phyloP scores from a whole-genome alignment of 2,797 vertebrate species.

The Enteromius anoplus region DNA sequence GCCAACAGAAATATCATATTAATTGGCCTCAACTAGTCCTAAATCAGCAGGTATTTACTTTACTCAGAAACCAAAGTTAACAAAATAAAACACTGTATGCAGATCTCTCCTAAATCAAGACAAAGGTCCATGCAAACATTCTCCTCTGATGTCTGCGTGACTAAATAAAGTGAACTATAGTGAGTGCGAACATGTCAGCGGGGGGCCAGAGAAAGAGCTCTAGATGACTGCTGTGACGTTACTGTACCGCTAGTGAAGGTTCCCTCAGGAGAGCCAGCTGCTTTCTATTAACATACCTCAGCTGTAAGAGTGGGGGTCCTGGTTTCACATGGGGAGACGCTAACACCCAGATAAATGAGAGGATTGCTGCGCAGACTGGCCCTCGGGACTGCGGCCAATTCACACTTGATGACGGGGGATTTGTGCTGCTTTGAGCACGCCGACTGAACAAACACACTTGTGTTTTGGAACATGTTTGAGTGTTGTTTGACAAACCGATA shows the following conservation, averaged over 20 bases:
- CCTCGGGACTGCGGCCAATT: constrained; percentile 58
- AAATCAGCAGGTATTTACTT: constrained; percentile 30
- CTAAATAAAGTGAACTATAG: constrained; percentile 31
- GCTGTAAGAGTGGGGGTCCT: constrained; percentile 62
- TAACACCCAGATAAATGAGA: constrained; percentile 72
- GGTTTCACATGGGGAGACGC: constrained; percentile 69
- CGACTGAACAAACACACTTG: constrained; percentile 52
- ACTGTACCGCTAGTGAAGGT: constrained; percentile 40
- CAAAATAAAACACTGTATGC: neutral
- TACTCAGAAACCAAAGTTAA: constrained; percentile 25
- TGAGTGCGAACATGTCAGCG: constrained; percentile 46
- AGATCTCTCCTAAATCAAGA: constrained; percentile 38
- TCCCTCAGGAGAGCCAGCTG: constrained; percentile 73
- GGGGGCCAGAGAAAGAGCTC: constrained; percentile 58
- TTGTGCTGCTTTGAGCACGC: constrained; percentile 40
- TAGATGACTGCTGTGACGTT: constrained; percentile 64
- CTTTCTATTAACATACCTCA: constrained; percentile 78
- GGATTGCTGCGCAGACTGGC: constrained; percentile 63
- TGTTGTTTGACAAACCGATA: constrained; percentile 22
- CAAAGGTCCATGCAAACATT: constrained; percentile 9
- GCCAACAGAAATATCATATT: constrained; percentile 3
- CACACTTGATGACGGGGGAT: constrained; percentile 67
- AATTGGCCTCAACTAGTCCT: neutral
- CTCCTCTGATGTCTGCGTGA: constrained; percentile 17
- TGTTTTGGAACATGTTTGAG: constrained; percentile 27